Evolutionary conservation across 2,113 vertebrate genomes (phyloP).

Genomic region (Albula goreensis): DNA sequence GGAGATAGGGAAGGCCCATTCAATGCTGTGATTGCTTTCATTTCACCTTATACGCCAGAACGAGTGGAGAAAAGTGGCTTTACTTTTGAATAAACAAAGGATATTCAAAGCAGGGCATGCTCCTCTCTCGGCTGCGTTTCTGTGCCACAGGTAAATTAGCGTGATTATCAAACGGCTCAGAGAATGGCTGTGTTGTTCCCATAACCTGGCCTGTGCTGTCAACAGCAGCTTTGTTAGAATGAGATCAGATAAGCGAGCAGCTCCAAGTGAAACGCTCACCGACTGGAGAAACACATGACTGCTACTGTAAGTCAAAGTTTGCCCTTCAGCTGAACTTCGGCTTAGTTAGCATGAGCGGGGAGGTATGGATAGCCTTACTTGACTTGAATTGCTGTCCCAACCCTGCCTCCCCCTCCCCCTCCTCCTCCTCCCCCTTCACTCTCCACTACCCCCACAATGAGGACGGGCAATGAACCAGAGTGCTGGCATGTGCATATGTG

Average conservation of each 20-base stretch:
- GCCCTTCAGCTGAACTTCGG: constrained; percentile 97
- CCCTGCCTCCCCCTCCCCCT: constrained; percentile 62
- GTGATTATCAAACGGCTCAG: constrained; percentile 71
- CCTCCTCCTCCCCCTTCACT: constrained; percentile 46
- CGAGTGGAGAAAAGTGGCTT: constrained; percentile 34
- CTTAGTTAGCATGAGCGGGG: constrained; percentile 69
- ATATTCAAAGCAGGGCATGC: constrained; percentile 46
- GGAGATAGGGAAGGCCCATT: constrained; percentile 41
- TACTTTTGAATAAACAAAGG: constrained; percentile 34
- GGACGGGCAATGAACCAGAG: not conserved
- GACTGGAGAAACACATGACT: constrained; percentile 90
- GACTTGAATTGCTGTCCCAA: constrained; percentile 53
- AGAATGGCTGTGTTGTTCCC: constrained; percentile 88
- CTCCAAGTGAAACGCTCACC: constrained; percentile 80
- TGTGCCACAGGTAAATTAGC: constrained; percentile 27
- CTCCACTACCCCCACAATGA: not conserved
- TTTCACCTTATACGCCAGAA: constrained; percentile 21
- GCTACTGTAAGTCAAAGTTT: constrained; percentile 76
- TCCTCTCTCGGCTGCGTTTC: not conserved
- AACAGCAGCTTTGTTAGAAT: constrained; percentile 91
- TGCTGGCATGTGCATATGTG: not conserved
- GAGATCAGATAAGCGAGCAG: constrained; percentile 89
- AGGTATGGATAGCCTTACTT: not conserved
- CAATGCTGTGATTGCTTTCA: constrained; percentile 31
- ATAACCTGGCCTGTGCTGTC: constrained; percentile 93